Evolutionary conservation across 1,140 invertebrate genomes (phyloP).

Genomic region (Watersipora subatra): DNA sequence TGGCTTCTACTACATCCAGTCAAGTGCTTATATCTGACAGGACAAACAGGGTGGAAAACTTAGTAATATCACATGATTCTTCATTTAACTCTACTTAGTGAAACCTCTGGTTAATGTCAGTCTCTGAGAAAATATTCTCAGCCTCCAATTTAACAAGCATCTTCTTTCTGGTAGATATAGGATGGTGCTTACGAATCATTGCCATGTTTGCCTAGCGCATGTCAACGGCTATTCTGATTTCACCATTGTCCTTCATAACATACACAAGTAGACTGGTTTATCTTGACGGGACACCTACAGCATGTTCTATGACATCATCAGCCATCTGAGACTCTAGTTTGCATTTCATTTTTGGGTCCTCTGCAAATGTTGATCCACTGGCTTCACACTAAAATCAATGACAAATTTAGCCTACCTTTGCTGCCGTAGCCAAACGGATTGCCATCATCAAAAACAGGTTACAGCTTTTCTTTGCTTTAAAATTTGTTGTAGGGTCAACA

Average conservation of each 20-base stretch:
- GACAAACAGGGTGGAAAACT: conserved; percentile 42
- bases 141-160: conserved; percentile 12
- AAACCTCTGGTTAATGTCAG: conserved; percentile 14
- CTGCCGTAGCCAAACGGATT: too few species aligned
- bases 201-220: conserved; percentile 14
- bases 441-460: too few species aligned
- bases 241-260: background rate
- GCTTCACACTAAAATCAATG: too few species aligned
- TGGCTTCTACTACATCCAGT: conserved; percentile 32
- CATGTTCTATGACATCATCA: too few species aligned
- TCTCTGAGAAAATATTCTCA: conserved; percentile 11
- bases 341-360: too few species aligned
- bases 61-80: conserved; percentile 21
- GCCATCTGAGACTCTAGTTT: too few species aligned
- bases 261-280: too few species aligned
- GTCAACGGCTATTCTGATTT: conserved; percentile 9
- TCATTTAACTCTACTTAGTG: conserved; percentile 12
- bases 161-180: conserved; percentile 12
- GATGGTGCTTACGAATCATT: conserved; percentile 12
- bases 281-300: too few species aligned
- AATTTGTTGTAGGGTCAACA: too few species aligned
- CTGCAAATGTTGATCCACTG: too few species aligned
- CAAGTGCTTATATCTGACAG: conserved; percentile 25
- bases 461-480: too few species aligned
- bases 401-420: too few species aligned